A percentile compares a stretch with the other conserved stretches of the same genome.
These are phyloP conservation scores for Sebastes schlegelii DNA, from an alignment of 2,113 vertebrate species.

Conservation along the genomic window DNA sequence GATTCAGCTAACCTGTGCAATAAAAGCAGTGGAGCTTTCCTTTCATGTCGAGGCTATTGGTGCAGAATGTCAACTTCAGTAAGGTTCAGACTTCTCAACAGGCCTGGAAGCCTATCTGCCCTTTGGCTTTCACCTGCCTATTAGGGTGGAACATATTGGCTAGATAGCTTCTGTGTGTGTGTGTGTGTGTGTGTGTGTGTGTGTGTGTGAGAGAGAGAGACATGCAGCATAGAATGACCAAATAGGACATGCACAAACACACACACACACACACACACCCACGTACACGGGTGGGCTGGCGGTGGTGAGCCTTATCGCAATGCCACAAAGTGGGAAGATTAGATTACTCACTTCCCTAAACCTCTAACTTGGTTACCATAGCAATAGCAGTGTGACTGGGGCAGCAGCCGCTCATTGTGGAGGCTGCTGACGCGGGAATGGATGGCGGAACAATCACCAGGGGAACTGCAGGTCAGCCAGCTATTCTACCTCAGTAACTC, in stretches of 20 bases:
- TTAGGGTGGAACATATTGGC: slow-evolving; percentile 76
- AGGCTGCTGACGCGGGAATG: slow-evolving; percentile 54
- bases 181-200: slow-evolving; percentile 39
- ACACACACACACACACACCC: slow-evolving; percentile 36
- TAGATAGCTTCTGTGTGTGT: slow-evolving; percentile 49
- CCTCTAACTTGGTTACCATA: slow-evolving; percentile 85
- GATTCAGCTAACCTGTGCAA: background rate
- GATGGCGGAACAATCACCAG: slow-evolving; percentile 57
- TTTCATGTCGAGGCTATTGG: slow-evolving; percentile 45
- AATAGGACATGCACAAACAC: slow-evolving; percentile 44
- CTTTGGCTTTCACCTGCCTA: slow-evolving; percentile 71
- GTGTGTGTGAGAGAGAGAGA: slow-evolving; percentile 13
- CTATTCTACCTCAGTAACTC: slow-evolving; percentile 34
- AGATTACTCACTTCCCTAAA: slow-evolving; percentile 83
- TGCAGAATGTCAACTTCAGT: slow-evolving; percentile 60
- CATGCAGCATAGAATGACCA: slow-evolving; percentile 57
- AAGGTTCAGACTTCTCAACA: slow-evolving; percentile 51
- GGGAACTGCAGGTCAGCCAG: slow-evolving; percentile 62
- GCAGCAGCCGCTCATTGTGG: slow-evolving; percentile 56
- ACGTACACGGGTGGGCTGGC: slow-evolving; percentile 55
- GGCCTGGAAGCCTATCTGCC: slow-evolving; percentile 56
- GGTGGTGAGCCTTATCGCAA: slow-evolving; percentile 69
- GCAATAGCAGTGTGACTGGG: slow-evolving; percentile 71
- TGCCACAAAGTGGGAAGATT: slow-evolving; percentile 80
- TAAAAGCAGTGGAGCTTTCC: slow-evolving; percentile 4